phyloP scores from a whole-genome alignment of 2,888 invertebrate species.

The Drosophila niveifrons region DNA sequence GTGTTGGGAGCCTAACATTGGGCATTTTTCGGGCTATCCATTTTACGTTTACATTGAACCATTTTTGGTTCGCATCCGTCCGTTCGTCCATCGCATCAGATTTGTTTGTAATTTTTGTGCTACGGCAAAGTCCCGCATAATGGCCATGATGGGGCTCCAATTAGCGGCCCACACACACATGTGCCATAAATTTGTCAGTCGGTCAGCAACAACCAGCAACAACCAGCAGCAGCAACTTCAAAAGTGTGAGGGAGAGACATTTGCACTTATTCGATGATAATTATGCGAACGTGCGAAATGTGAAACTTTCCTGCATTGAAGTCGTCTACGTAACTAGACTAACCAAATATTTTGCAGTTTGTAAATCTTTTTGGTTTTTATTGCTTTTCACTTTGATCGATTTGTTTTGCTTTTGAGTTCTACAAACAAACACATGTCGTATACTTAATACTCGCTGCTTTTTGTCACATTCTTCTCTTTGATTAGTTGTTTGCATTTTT shows the following conservation, averaged over 20 bases:
- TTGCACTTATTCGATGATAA: conserved; percentile 33
- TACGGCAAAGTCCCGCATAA: conserved; percentile 74
- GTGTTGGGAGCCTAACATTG: conserved; percentile 17
- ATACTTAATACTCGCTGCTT: conserved; percentile 35
- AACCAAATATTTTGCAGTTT: not conserved
- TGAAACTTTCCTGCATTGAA: not conserved
- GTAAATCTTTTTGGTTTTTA: not conserved
- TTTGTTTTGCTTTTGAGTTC: conserved; percentile 20
- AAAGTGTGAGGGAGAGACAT: not conserved
- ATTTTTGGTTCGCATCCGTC: conserved; percentile 8
- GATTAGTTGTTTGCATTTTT: conserved; percentile 52
- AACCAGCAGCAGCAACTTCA: not conserved
- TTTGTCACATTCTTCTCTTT: conserved; percentile 51
- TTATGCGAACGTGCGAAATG: conserved; percentile 12
- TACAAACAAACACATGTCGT: conserved; percentile 12
- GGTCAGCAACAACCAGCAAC: not conserved
- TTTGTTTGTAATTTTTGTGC: conserved; percentile 61
- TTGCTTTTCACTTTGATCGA: conserved; percentile 13
- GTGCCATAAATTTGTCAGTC: conserved; percentile 48
- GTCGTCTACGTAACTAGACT: not conserved
- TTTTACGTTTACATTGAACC: conserved; percentile 37
- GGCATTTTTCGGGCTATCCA: conserved; percentile 25
- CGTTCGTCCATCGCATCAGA: conserved; percentile 46
- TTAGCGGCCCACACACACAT: conserved; percentile 52
- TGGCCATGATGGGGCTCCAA: conserved; percentile 75